phyloP scores from a whole-genome alignment of 2,797 vertebrate species.

The Parotocinclus haroldoi region DNA sequence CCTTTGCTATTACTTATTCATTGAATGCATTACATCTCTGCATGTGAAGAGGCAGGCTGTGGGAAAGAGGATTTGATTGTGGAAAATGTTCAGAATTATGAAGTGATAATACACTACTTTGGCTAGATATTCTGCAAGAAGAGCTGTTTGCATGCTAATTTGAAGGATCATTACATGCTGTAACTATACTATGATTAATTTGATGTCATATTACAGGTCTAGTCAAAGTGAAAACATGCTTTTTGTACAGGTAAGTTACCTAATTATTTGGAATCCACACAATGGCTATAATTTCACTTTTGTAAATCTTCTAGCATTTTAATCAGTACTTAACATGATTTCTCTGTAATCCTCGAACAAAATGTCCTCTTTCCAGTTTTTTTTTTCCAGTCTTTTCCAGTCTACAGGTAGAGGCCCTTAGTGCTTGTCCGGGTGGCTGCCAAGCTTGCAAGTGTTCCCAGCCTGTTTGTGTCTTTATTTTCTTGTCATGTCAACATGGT shows the following conservation, averaged over 20 bases:
- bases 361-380: constrained; percentile 8
- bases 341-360: not conserved
- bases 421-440: constrained; percentile 20
- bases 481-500: constrained; percentile 25
- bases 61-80: constrained; percentile 27
- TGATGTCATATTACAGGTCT: too few species aligned
- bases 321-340: too few species aligned
- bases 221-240: too few species aligned
- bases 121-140: constrained; percentile 10
- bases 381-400: constrained; percentile 4
- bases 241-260: not conserved
- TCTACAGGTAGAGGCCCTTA: not conserved
- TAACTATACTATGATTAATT: too few species aligned
- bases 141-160: constrained; percentile 10
- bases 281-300: too few species aligned
- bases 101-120: constrained; percentile 20
- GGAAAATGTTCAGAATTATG: constrained; percentile 22
- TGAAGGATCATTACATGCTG: not conserved
- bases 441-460: constrained; percentile 24
- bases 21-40: constrained; percentile 24
- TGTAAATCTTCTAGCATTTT: too few species aligned
- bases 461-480: constrained; percentile 1
- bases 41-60: constrained; percentile 26
- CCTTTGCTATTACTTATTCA: constrained; percentile 33
- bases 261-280: not conserved